Percentiles rank a stretch among this genome's conserved stretches.
These are phyloP conservation scores for Trachops cirrhosus DNA, from an alignment of 2,797 vertebrate species.

Conservation along the genomic window DNA sequence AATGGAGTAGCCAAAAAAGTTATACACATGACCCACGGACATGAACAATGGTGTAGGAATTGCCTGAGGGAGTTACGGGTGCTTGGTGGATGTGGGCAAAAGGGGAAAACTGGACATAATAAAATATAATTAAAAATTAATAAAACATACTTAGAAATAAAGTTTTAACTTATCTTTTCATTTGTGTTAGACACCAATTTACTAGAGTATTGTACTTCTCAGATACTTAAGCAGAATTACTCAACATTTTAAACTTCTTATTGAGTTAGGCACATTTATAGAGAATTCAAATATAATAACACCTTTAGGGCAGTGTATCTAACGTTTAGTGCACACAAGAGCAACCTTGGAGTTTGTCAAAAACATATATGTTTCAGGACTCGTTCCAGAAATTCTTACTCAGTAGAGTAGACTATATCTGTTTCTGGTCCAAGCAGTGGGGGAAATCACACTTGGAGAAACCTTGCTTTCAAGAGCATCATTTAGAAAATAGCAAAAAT, in stretches of 20 bases:
- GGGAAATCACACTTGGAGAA: not conserved
- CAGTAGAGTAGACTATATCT: not conserved
- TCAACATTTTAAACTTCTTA: not conserved
- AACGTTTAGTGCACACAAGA: not conserved
- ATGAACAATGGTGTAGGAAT: not conserved
- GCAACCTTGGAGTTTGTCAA: not conserved
- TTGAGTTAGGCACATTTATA: not conserved
- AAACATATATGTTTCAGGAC: not conserved
- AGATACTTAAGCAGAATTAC: not conserved
- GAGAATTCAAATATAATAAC: not conserved
- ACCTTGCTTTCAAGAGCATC: not conserved
- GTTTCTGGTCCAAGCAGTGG: not conserved
- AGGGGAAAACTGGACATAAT: not conserved
- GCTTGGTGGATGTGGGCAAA: not conserved
- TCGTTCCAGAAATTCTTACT: not conserved
- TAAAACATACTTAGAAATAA: not conserved
- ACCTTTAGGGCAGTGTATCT: not conserved
- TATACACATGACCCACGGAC: not conserved
- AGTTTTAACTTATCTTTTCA: not conserved
- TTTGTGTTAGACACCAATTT: not conserved
- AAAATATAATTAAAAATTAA: not conserved
- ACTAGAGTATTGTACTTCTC: fast-evolving
- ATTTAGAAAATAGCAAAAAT: not conserved
- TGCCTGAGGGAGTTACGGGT: not conserved
- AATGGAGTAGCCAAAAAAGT: not conserved